Percentiles rank a stretch among this genome's conserved stretches.
phyloP scores from a whole-genome alignment of 2,113 vertebrate genomes.

The Amphiprion ocellaris region DNA sequence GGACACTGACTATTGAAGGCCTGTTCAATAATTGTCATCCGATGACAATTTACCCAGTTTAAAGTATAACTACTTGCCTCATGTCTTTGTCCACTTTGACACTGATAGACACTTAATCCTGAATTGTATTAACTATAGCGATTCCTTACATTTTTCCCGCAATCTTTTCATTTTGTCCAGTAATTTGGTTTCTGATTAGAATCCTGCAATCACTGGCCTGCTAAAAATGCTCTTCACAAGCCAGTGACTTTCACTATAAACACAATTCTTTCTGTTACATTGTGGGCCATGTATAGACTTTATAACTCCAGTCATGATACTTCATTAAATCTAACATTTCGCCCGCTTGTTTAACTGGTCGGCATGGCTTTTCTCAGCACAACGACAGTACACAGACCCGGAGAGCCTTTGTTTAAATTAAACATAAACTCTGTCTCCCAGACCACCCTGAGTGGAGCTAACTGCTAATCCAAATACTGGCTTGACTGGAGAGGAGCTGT shows the following conservation, averaged over 20 bases:
- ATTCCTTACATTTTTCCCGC: too few relatives aligned
- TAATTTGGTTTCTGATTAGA: background rate
- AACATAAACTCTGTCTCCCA: constrained; percentile 63
- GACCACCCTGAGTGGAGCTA: constrained; percentile 71
- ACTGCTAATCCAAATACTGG: constrained; percentile 62
- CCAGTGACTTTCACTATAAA: constrained; percentile 5
- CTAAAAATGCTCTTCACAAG: background rate
- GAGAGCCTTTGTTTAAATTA: constrained; percentile 65
- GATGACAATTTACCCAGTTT: too few relatives aligned
- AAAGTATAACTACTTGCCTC: too few relatives aligned
- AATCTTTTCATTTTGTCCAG: background rate
- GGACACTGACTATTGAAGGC: too few relatives aligned
- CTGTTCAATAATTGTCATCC: too few relatives aligned
- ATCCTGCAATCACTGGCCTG: background rate
- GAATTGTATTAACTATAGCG: too few relatives aligned
- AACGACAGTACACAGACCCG: constrained; percentile 63
- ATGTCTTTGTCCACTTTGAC: too few relatives aligned
- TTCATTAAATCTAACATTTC: background rate
- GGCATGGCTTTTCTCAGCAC: constrained; percentile 41
- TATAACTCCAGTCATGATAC: background rate
- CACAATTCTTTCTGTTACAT: background rate
- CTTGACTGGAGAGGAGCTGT: constrained; percentile 30
- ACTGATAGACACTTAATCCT: too few relatives aligned
- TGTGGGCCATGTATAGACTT: background rate
- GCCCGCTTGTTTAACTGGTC: constrained; percentile 34